Conservation (phyloP, 2,113 vertebrate species). For the Saccopteryx leptura region DNA sequence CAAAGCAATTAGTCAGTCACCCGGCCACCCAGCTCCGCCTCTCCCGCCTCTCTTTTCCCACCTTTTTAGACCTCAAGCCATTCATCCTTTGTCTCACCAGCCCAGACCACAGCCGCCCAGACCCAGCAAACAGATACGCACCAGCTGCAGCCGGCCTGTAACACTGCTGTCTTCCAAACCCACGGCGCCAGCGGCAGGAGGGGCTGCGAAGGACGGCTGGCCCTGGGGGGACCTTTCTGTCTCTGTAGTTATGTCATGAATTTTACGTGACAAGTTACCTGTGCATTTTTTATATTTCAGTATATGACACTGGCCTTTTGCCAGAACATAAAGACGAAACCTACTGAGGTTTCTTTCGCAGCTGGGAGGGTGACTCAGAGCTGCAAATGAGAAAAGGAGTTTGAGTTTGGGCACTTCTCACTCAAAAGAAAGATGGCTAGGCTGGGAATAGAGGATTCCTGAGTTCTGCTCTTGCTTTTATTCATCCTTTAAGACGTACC, state of each 20-base stretch:
- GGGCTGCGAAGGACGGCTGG: neutral
- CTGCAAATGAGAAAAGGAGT: neutral
- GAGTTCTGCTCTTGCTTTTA: neutral
- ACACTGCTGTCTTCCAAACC: slow-evolving; percentile 8
- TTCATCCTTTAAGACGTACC: neutral
- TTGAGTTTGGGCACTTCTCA: neutral
- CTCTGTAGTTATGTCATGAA: neutral
- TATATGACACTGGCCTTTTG: neutral
- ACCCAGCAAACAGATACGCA: slow-evolving; percentile 19
- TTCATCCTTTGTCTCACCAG: slow-evolving; percentile 77
- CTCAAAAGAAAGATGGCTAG: neutral
- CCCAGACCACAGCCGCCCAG: neutral
- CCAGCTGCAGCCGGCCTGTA: slow-evolving; percentile 63
- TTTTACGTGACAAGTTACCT: neutral
- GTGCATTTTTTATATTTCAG: neutral
- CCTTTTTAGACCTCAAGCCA: slow-evolving; percentile 70
- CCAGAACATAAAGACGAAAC: neutral
- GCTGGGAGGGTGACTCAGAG: neutral
- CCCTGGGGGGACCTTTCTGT: neutral
- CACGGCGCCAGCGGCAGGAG: neutral
- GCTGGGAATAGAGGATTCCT: neutral
- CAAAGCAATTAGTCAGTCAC: slow-evolving; percentile 77
- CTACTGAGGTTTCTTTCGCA: neutral
- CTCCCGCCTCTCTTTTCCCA: slow-evolving; percentile 64
- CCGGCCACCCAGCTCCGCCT: slow-evolving; percentile 61